Evolutionary conservation across 2,888 invertebrate genomes (phyloP), one percentile per base, ranked within the genome.

Genomic region (Griposia aprilina): DNA sequence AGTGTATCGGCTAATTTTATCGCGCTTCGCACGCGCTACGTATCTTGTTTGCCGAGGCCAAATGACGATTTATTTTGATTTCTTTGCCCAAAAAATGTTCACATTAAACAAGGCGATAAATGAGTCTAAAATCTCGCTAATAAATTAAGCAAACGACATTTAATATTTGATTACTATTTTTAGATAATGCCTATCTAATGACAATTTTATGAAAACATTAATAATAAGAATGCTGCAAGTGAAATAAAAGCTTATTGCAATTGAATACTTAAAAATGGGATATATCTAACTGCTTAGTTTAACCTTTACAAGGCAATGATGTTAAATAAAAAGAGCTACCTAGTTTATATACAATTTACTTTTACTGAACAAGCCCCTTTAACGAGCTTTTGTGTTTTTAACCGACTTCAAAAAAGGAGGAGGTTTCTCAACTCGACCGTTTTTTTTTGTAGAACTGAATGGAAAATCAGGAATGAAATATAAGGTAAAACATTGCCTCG

Each of bases 1-100:
- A 96, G 95, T 94, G 95, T 96, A 96, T 95, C 94, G 93, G 95
- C 96, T 96, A 96, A 96, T 96, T 96, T 96, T 96, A 96, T 95
- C 96, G 91, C 94, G 94, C 91, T 93, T 93, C 95, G 94, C 93
- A 92, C 91, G 92, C 91, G 91, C 94, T 94, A 93, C 95, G 94
- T 94, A 94, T 95, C 92, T 93, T 93, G 93, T 94, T 94, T 93
- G 94, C 94, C 94, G 94, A 93, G 94, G 93, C 94, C 94, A 95
- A 94, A 94, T 93, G 91, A 93, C 93, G 92, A 94, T 96, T 95
- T 96, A 96, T 96, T 96, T 96, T 96, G 94, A 93, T 95, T 94
- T 91, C 92, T 90, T 91, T 90, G 88, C 91, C 91, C 90, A 92
- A 93, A 94, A 94, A 93, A 92, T 90, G 87, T 86, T 89, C 91